Base-by-base conservation (phyloP, 2,888 invertebrate genomes). In the Heliconius hortense region DNA sequence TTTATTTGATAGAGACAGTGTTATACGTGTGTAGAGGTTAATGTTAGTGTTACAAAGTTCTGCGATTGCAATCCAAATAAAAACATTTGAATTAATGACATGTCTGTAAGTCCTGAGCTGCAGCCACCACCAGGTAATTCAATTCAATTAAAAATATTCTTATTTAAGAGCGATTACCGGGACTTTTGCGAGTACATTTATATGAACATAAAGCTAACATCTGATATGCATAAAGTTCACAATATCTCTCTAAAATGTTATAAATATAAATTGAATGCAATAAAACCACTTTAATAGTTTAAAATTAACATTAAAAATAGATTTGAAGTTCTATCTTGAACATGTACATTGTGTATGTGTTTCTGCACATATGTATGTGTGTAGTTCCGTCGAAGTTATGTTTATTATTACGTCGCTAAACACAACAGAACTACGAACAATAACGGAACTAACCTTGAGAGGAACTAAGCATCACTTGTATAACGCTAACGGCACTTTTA, bases 31-130 rank as follows among this genome's bases (percentile, higher is more conserved):
- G 53, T 4, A 56, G 5, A n/a, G 28, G 48, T 26, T 21, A 28
- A 28, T 48, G 53, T 69, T 15, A 56, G 7, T 31, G 2, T 11
- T 69, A 53, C 56, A 69, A n/a, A 31, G 0, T 56, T 35, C n/a
- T 56, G 31, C 35, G 69, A 56, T 53, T 68, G 13, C 2, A 26
- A 21, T 21, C 18, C 4, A 56, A 69, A 56, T 4, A 24, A 68
- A 7, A 69, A 24, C 56, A 8, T 2, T 13, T n/a, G 11, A n/a
- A 26, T 39, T 53, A 10, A 21, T 21, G 26, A n/a, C 59, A 81
- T 81, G 82, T 79, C 81, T 13, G 77, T 76, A 31, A 80, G 80
- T 72, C 80, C 82, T 15, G 69, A 69, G 13, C 13, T 69, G 31
- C 69, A 69, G 56, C 56, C 69, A 10, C 56, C 69, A n/a, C 56